Evolutionary conservation across 2,888 invertebrate species (phyloP).

Genomic region (Polyommatus iphigenia): DNA sequence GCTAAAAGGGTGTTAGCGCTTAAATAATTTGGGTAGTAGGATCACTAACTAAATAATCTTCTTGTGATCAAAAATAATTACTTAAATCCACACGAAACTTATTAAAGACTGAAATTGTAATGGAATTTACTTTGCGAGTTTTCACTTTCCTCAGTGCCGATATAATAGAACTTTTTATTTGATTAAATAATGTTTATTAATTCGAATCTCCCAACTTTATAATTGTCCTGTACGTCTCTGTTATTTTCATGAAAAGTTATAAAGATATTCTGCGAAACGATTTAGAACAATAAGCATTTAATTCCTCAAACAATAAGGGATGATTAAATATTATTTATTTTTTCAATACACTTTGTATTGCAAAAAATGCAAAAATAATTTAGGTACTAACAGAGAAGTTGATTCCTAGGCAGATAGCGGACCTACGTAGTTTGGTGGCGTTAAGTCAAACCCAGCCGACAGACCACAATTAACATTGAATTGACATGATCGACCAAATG

Average conservation of each 20-base stretch:
- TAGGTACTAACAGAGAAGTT: too few relatives aligned
- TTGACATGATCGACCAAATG: too few relatives aligned
- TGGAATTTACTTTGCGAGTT: background rate
- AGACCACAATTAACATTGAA: too few relatives aligned
- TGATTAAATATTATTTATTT: too few relatives aligned
- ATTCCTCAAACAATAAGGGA: background rate
- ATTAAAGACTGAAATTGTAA: background rate
- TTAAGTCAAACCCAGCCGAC: too few relatives aligned
- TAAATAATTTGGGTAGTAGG: too few relatives aligned
- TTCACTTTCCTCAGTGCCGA: background rate
- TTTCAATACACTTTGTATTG: too few relatives aligned
- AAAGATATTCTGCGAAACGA: background rate
- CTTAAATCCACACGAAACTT: background rate
- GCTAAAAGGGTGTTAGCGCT: too few relatives aligned
- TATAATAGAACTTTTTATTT: conserved; percentile 17
- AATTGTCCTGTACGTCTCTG: conserved; percentile 10
- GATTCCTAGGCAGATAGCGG: too few relatives aligned
- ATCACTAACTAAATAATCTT: background rate
- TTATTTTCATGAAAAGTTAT: background rate
- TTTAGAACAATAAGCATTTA: background rate
- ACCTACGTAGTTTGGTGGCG: too few relatives aligned
- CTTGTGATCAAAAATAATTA: background rate
- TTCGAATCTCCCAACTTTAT: conserved; percentile 13
- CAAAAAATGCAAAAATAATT: too few relatives aligned
- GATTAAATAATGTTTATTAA: conserved; percentile 24